These are phyloP conservation scores for Drosophila hamatofila DNA, from an alignment of 2,888 invertebrate genomes.

Conservation along the genomic window DNA sequence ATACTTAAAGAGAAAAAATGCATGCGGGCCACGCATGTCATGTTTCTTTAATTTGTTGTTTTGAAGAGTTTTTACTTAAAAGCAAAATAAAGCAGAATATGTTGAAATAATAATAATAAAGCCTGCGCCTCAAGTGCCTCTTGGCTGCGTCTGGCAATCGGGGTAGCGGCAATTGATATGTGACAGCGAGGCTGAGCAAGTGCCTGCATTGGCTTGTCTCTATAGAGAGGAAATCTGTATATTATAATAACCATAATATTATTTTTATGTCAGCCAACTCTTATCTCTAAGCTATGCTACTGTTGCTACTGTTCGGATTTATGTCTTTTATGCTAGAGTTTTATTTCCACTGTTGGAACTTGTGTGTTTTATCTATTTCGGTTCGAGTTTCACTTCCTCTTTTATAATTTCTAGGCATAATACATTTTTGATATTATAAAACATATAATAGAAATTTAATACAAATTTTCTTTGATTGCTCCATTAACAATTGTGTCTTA, in stretches of 20 bases:
- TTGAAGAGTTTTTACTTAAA: conserved; percentile 22
- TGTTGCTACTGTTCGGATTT: neutral
- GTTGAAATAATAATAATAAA: conserved; percentile 50
- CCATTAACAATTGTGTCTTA: neutral
- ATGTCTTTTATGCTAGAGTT: neutral
- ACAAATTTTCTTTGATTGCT: neutral
- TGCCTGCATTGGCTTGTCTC: neutral
- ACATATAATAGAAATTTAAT: neutral
- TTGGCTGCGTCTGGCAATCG: conserved; percentile 47
- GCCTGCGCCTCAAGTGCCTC: conserved; percentile 39
- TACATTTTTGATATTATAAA: neutral
- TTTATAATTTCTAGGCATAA: neutral
- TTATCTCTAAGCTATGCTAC: neutral
- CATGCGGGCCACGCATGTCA: conserved; percentile 44
- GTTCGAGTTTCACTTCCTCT: neutral
- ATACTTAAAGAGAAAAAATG: conserved; percentile 55
- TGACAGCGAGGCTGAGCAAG: conserved; percentile 31
- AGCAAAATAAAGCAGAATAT: conserved; percentile 38
- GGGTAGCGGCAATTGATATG: conserved; percentile 66
- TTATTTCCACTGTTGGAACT: neutral
- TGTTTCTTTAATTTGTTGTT: conserved; percentile 16
- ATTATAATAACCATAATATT: neutral
- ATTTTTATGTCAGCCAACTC: neutral
- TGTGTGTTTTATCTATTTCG: neutral
- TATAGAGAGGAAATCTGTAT: neutral